Evolutionary conservation across 2,888 invertebrate genomes (phyloP).

Genomic region (Omphaloscelis lunosa): DNA sequence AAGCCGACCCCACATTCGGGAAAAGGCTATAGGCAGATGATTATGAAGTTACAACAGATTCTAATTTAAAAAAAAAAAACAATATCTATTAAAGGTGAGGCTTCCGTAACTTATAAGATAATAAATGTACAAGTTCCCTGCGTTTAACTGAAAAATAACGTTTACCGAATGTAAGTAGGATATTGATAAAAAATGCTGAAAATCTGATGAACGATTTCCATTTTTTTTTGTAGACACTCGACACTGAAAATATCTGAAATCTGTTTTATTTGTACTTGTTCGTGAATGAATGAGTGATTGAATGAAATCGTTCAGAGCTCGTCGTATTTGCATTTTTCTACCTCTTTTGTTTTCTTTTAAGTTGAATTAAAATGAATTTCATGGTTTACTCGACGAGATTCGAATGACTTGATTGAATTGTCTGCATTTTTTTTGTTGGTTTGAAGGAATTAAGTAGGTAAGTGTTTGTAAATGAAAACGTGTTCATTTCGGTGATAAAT

Average conservation of each 20-base stretch:
- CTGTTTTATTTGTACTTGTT: background rate
- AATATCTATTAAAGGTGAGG: background rate
- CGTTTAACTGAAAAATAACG: background rate
- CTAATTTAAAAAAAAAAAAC: background rate
- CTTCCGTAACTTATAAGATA: background rate
- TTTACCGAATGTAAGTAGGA: background rate
- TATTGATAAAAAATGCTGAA: background rate
- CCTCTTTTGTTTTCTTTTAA: background rate
- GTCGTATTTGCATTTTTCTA: background rate
- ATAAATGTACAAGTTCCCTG: background rate
- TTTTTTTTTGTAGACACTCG: background rate
- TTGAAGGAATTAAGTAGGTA: no score
- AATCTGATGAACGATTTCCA: slow-evolving; percentile 7
- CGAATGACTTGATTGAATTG: background rate
- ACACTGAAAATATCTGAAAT: slow-evolving; percentile 1
- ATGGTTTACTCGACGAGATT: background rate
- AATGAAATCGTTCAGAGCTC: slow-evolving; percentile 3
- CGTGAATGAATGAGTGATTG: background rate
- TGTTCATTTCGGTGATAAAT: background rate
- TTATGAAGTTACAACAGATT: background rate
- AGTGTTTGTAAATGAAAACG: background rate
- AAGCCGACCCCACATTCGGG: no score
- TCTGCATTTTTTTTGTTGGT: background rate
- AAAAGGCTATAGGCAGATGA: no score
- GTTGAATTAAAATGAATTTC: slow-evolving; percentile 1